Evolutionary conservation across 2,888 invertebrate species (phyloP).

Genomic region (Cynaeus angustus): DNA sequence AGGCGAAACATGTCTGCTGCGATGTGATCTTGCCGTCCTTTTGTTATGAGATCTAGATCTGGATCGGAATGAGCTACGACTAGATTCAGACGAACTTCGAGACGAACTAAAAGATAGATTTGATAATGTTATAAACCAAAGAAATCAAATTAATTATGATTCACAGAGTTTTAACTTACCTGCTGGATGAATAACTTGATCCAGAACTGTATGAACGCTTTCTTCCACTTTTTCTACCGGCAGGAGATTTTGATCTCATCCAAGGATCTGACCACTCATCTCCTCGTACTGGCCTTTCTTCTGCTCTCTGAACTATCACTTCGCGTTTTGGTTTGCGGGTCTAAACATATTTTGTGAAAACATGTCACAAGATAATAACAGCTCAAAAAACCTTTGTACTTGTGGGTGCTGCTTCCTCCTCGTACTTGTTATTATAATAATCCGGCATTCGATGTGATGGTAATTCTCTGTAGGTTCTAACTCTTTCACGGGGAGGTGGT

Average conservation of each 20-base stretch:
- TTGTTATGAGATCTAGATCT: conserved; percentile 71
- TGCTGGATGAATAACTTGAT: conserved; percentile 79
- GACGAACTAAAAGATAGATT: conserved; percentile 63
- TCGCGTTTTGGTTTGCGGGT: conserved; percentile 68
- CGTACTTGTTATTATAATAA: conserved; percentile 71
- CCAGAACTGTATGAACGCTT: conserved; percentile 82
- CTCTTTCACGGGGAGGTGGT: conserved; percentile 66
- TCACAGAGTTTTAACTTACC: conserved; percentile 65
- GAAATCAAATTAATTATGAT: conserved; percentile 46
- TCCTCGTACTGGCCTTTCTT: conserved; percentile 73
- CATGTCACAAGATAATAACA: background rate
- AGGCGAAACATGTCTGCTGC: conserved; percentile 73
- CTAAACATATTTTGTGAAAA: conserved; percentile 20
- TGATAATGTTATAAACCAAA: too few relatives aligned
- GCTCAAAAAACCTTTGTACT: conserved; percentile 28
- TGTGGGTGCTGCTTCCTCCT: conserved; percentile 70
- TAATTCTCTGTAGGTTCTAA: conserved; percentile 73
- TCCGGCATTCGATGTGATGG: conserved; percentile 75
- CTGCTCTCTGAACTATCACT: conserved; percentile 85
- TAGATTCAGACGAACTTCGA: conserved; percentile 67
- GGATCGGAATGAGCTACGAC: conserved; percentile 61
- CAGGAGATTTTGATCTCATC: conserved; percentile 85
- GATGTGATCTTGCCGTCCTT: conserved; percentile 67
- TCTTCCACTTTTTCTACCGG: conserved; percentile 74
- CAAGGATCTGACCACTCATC: conserved; percentile 98